Percentiles rank a stretch among this genome's conserved stretches.
Conservation (phyloP, 2,113 vertebrate genomes). For the Ornithorhynchus anatinus region DNA sequence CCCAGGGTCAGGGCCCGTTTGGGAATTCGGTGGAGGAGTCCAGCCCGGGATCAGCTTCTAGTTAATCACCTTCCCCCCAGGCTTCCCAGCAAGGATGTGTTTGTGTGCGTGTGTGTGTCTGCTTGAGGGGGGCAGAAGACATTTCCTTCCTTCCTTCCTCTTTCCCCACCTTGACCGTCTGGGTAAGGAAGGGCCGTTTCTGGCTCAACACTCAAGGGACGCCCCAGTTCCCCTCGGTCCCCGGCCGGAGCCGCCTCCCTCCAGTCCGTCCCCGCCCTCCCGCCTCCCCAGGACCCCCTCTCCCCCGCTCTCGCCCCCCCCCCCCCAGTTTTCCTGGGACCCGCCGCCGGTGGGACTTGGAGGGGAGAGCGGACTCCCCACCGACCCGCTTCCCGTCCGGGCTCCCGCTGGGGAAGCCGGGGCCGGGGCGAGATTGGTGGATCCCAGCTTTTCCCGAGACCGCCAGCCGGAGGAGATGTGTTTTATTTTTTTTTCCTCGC, state of each 20-base stretch:
- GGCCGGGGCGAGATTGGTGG: not conserved
- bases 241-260: no score
- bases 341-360: not conserved
- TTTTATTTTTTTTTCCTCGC: not conserved
- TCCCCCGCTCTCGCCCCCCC: not conserved
- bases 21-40: no score
- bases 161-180: no score
- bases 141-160: no score
- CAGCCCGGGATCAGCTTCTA: no score
- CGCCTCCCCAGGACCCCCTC: not conserved
- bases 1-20: no score
- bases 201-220: no score
- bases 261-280: no score
- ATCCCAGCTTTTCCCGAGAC: slow-evolving; percentile 28
- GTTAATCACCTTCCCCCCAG: no score
- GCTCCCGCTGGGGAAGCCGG: not conserved
- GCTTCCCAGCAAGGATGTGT: no score
- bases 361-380: not conserved
- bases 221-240: no score
- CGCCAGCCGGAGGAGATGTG: not conserved
- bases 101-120: slow-evolving; percentile 46
- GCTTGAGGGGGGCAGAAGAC: not conserved
- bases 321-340: not conserved
- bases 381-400: not conserved
- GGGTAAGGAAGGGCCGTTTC: no score